These are phyloP conservation scores for Sphyrna mokarran DNA, from an alignment of 2,113 vertebrate genomes.

Conservation along the genomic window DNA sequence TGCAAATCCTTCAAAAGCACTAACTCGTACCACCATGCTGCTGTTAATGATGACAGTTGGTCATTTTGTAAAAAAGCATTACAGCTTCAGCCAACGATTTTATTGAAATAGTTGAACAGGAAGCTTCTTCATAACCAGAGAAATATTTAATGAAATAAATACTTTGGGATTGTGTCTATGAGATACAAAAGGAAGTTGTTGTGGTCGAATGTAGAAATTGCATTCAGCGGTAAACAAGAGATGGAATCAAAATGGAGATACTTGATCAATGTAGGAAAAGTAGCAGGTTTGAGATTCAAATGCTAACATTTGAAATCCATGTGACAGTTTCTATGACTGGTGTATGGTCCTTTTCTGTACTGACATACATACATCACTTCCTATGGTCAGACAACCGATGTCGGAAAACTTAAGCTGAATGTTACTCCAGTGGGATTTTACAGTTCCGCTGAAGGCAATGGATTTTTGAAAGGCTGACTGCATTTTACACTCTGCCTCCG, in stretches of 20 bases:
- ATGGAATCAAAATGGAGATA: neutral
- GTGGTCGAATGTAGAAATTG: neutral
- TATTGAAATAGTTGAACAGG: neutral
- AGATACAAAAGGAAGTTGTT: neutral
- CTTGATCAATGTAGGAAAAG: neutral
- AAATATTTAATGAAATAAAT: neutral
- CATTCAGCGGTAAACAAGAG: constrained; percentile 9
- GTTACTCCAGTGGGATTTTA: too few species aligned
- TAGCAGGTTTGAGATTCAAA: neutral
- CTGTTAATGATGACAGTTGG: neutral
- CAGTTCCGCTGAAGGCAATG: too few species aligned
- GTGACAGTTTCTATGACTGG: neutral
- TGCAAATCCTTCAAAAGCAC: neutral
- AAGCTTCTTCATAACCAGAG: neutral
- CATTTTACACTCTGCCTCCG: too few species aligned
- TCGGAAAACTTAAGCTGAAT: neutral
- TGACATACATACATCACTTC: neutral
- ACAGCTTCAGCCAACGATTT: neutral
- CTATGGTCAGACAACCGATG: neutral
- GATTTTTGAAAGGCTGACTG: too few species aligned
- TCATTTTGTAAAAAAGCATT: neutral
- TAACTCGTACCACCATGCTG: neutral
- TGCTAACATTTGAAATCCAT: neutral
- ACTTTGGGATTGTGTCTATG: neutral
- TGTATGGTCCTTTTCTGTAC: neutral